Evolutionary conservation across 2,797 vertebrate species (phyloP).

Genomic region (Poeciliopsis paucimaculata): DNA sequence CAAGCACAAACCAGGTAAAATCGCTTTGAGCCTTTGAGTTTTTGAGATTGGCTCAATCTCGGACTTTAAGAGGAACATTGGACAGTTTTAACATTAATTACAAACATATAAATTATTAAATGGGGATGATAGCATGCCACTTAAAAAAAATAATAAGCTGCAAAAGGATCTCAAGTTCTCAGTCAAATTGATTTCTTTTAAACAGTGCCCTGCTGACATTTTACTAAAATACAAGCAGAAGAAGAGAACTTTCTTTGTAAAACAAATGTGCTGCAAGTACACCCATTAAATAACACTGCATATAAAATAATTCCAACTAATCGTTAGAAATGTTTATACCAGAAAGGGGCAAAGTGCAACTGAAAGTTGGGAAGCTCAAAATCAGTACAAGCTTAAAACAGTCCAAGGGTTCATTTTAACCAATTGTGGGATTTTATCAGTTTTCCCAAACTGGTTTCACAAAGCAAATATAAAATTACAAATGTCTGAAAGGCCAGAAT

Average conservation of each 20-base stretch:
- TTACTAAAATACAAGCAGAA: conserved; percentile 62
- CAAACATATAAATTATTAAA: conserved; percentile 28
- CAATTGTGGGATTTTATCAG: background rate
- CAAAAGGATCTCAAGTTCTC: conserved; percentile 26
- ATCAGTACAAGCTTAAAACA: conserved; percentile 24
- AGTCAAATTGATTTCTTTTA: conserved; percentile 20
- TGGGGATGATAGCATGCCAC: conserved; percentile 50
- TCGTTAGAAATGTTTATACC: conserved; percentile 1
- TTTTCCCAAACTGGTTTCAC: background rate
- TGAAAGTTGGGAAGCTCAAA: background rate
- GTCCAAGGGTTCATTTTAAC: background rate
- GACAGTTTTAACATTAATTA: conserved; percentile 59
- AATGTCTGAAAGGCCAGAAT: background rate
- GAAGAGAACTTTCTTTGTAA: conserved; percentile 14
- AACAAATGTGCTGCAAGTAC: conserved; percentile 3
- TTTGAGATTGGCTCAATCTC: conserved; percentile 21
- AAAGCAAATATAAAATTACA: background rate
- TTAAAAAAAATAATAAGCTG: conserved; percentile 34
- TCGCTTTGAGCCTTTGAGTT: background rate
- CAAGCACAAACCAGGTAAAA: background rate
- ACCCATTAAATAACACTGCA: conserved; percentile 2
- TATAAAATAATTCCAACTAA: conserved; percentile 9
- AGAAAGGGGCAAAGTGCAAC: conserved; percentile 1
- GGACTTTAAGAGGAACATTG: conserved; percentile 41
- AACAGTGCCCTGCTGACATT: conserved; percentile 49